Conservation (phyloP, 2,797 vertebrate genomes). For the Psittacula derbiana region DNA sequence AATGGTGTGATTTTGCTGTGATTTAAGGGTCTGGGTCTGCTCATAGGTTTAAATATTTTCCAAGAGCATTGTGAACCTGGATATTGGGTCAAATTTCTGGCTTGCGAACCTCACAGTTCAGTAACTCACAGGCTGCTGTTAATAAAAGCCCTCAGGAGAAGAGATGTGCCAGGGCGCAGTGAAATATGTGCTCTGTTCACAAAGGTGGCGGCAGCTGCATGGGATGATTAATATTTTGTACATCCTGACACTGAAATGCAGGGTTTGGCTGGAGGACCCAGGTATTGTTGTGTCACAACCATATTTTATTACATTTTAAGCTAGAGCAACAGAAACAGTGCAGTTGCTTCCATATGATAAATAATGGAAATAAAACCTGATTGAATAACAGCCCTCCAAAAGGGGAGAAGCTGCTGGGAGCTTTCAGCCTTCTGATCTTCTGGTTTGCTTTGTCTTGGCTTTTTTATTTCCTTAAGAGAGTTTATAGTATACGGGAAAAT, state of each 20-base stretch:
- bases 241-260: constrained; percentile 2
- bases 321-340: neutral
- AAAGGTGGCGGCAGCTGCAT: neutral
- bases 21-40: constrained; percentile 35
- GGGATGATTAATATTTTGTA: constrained; percentile 13
- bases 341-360: neutral
- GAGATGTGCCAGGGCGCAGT: constrained; percentile 15
- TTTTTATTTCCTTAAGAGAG: neutral
- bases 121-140: constrained; percentile 48
- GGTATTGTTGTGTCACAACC: neutral
- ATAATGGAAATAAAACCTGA: constrained; percentile 60
- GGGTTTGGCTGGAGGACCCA: neutral
- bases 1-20: constrained; percentile 27
- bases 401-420: neutral
- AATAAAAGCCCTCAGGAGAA: constrained; percentile 46
- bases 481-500: constrained; percentile 7
- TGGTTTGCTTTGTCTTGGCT: constrained; percentile 37
- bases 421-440: constrained; percentile 11
- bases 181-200: constrained; percentile 48
- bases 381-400: constrained; percentile 42
- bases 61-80: constrained; percentile 37
- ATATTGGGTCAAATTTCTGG: constrained; percentile 30
- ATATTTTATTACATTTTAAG: constrained; percentile 8
- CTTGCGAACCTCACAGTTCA: constrained; percentile 31
- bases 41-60: constrained; percentile 36